Evolutionary conservation across 2,113 vertebrate genomes (phyloP), one percentile per base, ranked within the genome.

Genomic region (Oryzias javanicus): DNA sequence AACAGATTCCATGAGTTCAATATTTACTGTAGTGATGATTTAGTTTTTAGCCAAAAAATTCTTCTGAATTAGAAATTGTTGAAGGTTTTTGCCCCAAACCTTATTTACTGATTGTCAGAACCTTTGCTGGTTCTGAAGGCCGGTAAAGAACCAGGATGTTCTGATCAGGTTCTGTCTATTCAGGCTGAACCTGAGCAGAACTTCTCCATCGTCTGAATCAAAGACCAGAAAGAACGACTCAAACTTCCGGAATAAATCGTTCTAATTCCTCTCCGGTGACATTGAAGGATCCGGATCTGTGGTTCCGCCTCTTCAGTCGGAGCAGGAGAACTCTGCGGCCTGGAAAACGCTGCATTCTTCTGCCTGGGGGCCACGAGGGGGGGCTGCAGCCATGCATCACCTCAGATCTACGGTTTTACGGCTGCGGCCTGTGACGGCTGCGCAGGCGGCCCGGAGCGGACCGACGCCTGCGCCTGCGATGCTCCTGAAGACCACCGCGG

Each of bases 371-470:
- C 6, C 19, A 52, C 78, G 62, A 51, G 70, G 67, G 58, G 24
- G 69, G 76, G 4, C 80, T 81, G 87, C 88, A 83, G 90, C 79
- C 24, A 98, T 99, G 97, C 92, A 96, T 82, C 87, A 89, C 51
- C 92, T 99, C 91, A 93, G 94, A 94, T 96, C 94, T 94, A 95
- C 93, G 78, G 90, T 87, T 1, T 76, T 88, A 42, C 91, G 93
- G 78, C 89, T 98, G 69, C 88, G 93, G 92, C 94, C 94, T 0
- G 72, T 95, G 69, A 91, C 93, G 3, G 92, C 92, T 61, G 89
- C 91, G 0, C 94, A 94, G 90, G 91, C 86, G 66, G 85, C 92
- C 77, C 92, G 88, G 84, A 91, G 86, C 60, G 88, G 84, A 74
- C 68, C 14, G 5, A 70, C 77, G 65, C 95, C 92, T 81, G 90